Evolutionary conservation across 2,888 invertebrate genomes (phyloP), one percentile per base, ranked within the genome.

Genomic region (Rhyacophila evoluta): DNA sequence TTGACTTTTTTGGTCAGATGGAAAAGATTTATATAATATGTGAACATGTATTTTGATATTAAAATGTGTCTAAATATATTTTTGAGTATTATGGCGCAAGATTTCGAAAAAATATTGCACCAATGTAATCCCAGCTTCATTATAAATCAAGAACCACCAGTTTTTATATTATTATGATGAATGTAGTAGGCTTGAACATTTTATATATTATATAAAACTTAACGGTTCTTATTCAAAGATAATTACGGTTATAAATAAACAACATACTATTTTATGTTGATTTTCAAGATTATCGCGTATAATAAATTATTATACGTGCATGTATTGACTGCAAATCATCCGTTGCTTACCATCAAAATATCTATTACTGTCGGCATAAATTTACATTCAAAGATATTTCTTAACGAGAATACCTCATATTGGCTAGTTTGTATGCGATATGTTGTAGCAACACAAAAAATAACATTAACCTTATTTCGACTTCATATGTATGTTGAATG

Each of bases 181-280:
- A 15, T 39, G n/a, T 39, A 15, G 15, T 39, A 39, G 6, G 12
- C 6, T 55, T 55, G 19, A 19, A 55, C 55, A 55, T 55, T 15
- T 55, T 19, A 55, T 25, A 55, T 19, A 55, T 55, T 19, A 55
- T 55, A 25, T 55, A 55, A 55, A 55, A 55, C 55, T 19, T 55
- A 55, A 55, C 55, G 55, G 55, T 55, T 55, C 55, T 55, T 55
- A 10, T 55, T 25, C 19, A 2, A 10, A 55, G 55, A 55, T 55
- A 55, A 55, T 55, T 55, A 55, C 19, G 19, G 55, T 55, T 55
- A 55, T 55, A 55, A 41, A 41, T 41, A 41, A 55, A 55, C 55
- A 55, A 25, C 55, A 15, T 55, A 19, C 15, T 55, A 55, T 55
- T 2, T 25, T 55, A 55, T 55, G 55, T 6, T 19, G 55, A 55